Conservation (phyloP, 2,888 invertebrate genomes). For the Siphonodentalium dalli region DNA sequence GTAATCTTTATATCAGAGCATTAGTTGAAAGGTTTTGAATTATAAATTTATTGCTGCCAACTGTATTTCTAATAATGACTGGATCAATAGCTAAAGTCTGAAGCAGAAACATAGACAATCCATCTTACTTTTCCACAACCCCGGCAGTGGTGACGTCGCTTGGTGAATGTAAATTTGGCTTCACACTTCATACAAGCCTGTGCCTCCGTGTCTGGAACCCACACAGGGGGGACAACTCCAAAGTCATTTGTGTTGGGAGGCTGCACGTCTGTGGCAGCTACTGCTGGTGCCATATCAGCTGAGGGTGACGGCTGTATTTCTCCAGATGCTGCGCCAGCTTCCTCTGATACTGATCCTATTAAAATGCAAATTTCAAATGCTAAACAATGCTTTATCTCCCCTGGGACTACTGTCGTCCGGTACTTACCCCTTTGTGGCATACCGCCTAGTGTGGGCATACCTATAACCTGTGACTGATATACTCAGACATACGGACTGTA, state of each 20-base stretch:
- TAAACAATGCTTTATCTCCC: too few relatives aligned
- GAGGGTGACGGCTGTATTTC: constrained; percentile 22
- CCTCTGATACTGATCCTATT: constrained; percentile 15
- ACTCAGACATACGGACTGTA: too few relatives aligned
- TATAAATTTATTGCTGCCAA: too few relatives aligned
- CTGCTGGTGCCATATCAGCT: constrained; percentile 16
- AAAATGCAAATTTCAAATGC: too few relatives aligned
- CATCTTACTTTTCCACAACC: constrained; percentile 79
- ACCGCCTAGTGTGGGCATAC: too few relatives aligned
- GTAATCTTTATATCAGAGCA: too few relatives aligned
- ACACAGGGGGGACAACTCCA: constrained; percentile 81
- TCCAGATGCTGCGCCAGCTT: constrained; percentile 27
- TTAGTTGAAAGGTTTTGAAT: too few relatives aligned
- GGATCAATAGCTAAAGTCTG: too few relatives aligned
- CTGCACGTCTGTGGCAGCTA: constrained; percentile 17
- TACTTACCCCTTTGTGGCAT: too few relatives aligned
- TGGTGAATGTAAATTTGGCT: constrained; percentile 80
- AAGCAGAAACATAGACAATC: not conserved
- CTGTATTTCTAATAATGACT: too few relatives aligned
- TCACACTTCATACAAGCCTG: constrained; percentile 84
- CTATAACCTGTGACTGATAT: too few relatives aligned
- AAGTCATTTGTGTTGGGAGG: constrained; percentile 62
- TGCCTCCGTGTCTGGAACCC: constrained; percentile 87
- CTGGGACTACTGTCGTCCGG: too few relatives aligned
- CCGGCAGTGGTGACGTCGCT: constrained; percentile 82